phyloP scores from a whole-genome alignment of 2,113 vertebrate genomes.

The Mixornis gularis region DNA sequence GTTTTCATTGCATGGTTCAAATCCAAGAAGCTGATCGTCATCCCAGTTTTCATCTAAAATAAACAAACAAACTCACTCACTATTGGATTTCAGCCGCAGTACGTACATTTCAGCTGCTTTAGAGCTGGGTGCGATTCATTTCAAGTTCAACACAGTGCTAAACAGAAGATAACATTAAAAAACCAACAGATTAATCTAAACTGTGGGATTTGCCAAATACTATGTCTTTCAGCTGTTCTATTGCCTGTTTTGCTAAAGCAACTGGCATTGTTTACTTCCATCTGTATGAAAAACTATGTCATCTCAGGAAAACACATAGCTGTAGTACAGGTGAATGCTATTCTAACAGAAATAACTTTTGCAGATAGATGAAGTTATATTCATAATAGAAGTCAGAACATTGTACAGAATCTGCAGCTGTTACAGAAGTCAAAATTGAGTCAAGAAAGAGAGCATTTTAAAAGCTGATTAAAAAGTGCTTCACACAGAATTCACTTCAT shows the following conservation, averaged over 20 bases:
- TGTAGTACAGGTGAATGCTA: not conserved
- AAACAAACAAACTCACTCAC: conserved; percentile 46
- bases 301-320: not conserved
- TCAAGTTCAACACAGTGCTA: not conserved
- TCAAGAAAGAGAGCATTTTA: not conserved
- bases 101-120: conserved; percentile 2
- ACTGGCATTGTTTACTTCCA: conserved; percentile 4
- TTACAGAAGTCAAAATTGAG: not conserved
- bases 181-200: not conserved
- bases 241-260: not conserved
- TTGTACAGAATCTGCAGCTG: not conserved
- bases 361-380: not conserved
- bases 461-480: not conserved
- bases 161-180: not conserved
- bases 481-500: not conserved
- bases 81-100: not conserved
- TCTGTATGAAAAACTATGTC: not conserved
- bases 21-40: conserved; percentile 87
- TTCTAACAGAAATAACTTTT: conserved; percentile 6
- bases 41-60: conserved; percentile 89
- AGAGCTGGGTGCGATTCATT: not conserved
- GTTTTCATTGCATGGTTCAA: conserved; percentile 90
- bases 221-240: not conserved
- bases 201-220: not conserved
- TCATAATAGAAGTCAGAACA: not conserved